A percentile compares a stretch with the other conserved stretches of the same genome.
These are phyloP conservation scores for Paratrypauchen microcephalus DNA, from an alignment of 2,797 vertebrate genomes.

Conservation along the genomic window DNA sequence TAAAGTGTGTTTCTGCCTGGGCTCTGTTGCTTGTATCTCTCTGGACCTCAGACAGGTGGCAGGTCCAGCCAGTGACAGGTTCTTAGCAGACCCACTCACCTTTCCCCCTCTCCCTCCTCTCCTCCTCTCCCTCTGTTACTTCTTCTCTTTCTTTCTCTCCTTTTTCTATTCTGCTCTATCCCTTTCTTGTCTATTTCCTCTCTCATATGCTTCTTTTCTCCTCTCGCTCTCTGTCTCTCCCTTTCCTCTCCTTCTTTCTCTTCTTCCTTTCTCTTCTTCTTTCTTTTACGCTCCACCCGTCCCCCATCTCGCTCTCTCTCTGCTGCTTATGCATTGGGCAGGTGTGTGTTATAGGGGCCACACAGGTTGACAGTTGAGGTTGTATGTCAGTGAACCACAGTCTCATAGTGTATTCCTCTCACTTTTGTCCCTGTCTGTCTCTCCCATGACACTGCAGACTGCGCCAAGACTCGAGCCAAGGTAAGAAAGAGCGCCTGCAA, in stretches of 20 bases:
- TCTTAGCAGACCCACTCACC: constrained; percentile 30
- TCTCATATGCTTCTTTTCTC: not conserved
- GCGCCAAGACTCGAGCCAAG: constrained; percentile 78
- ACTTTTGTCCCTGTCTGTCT: constrained; percentile 43
- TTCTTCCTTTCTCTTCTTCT: not conserved
- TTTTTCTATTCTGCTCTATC: not conserved
- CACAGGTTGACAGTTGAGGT: constrained; percentile 67
- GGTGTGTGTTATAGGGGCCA: constrained; percentile 43
- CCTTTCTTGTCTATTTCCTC: not conserved
- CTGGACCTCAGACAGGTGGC: constrained; percentile 33
- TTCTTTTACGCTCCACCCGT: not conserved
- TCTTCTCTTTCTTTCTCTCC: not conserved
- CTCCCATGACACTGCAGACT: constrained; percentile 85
- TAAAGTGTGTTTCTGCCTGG: not conserved
- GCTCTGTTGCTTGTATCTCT: not conserved
- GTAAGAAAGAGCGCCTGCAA: constrained; percentile 81
- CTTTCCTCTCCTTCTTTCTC: too few relatives aligned
- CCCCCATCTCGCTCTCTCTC: not conserved
- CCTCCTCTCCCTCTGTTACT: too few relatives aligned
- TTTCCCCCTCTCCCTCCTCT: not conserved
- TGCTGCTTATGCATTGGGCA: constrained; percentile 64
- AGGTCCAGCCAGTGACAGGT: constrained; percentile 50
- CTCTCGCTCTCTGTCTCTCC: too few relatives aligned
- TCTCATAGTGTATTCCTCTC: constrained; percentile 62
- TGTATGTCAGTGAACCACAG: constrained; percentile 56